Base-by-base conservation (phyloP, 2,888 invertebrate species). In the Octonoba sinensis region DNA sequence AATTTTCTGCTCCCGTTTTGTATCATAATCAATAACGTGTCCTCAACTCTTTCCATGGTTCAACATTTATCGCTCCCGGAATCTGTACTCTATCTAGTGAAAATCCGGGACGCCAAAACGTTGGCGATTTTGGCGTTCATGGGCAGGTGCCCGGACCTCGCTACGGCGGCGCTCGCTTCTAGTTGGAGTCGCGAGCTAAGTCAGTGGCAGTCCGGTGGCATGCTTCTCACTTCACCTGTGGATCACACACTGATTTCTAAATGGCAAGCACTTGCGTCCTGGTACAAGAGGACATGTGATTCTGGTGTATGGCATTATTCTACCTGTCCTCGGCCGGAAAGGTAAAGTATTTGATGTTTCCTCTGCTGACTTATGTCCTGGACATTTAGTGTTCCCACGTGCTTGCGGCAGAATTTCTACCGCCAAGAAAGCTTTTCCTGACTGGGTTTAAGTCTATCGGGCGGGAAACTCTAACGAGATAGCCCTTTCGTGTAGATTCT, bases 241-340 rank as follows among this genome's bases (percentile, higher is more conserved):
- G 78, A 66, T 66, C 67, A 44, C 66, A 27, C 51, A 20, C 36
- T 49, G 59, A 57, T 65, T 54, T 65, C 72, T 49, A 51, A 27
- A 57, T 65, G 65, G 72, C 51, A 56, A 78, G 71, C 67, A 56
- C 49, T 67, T 67, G 76, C 74, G 75, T 76, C 75, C 76, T 73
- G 65, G 56, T 56, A 51, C 18, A 51, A 62, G 62, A 78, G 72
- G 79, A 67, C 79, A 83, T 83, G 79, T 83, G 79, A 81, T 57
- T 73, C 83, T 71, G 47, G 83, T 83, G 83, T 71, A 84, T 84
- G 84, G 84, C 84, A 72, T 64, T 84, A 57, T 84, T 84, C 71
- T 84, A 84, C 74, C 82, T 84, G 36, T 84, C 84, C 54, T 84
- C 84, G 46, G 84, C 84, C 22, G 84, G 84, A 56, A 84, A 84